Evolutionary conservation across 2,888 invertebrate genomes (phyloP), one percentile per base, ranked within the genome.

Genomic region (Perithous albicinctus): DNA sequence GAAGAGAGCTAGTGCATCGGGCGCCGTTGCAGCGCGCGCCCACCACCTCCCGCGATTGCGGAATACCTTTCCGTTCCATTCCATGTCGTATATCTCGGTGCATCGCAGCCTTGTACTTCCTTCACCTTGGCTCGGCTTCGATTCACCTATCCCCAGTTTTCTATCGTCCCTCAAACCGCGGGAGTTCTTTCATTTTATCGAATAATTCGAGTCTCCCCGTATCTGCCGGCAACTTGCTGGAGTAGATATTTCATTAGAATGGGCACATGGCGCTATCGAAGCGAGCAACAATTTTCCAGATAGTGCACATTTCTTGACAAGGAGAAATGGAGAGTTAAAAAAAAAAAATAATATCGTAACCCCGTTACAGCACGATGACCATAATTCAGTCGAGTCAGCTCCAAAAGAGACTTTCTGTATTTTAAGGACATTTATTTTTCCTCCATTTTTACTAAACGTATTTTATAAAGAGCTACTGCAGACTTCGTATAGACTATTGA

Each of bases 21-120:
- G 46, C 41, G 61, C 20, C 20, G 10, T 12, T n/a, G 41, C n/a
- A n/a, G n/a, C n/a, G n/a, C n/a, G 5, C 38, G 4, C 51, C n/a
- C 43, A 41, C 64, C 26, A 6, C 18, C 35, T 67, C 67, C 7
- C 73, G n/a, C n/a, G 81, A 81, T 77, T 77, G 73, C 77, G 63
- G 73, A 81, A 81, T 81, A 78, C 81, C 77, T 74, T 81, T 78
- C 46, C 67, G 48, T 74, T 73, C 66, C 41, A 46, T 67, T 38
- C 63, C 78, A 69, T 41, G 51, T 66, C 72, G 46, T 66, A 66
- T 51, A 63, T 38, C 38, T 26, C 41, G 48, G 61, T 67, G 46
- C 66, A 78, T 74, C 61, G 67, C 29, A 67, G 70, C 72, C 72
- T 73, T 67, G 75, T 41, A 76, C 77, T 54, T 10, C n/a, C 64